Percentiles rank a stretch among this genome's conserved stretches.
Evolutionary conservation across 2,113 vertebrate genomes (phyloP).

Genomic region (Hemiscyllium ocellatum): DNA sequence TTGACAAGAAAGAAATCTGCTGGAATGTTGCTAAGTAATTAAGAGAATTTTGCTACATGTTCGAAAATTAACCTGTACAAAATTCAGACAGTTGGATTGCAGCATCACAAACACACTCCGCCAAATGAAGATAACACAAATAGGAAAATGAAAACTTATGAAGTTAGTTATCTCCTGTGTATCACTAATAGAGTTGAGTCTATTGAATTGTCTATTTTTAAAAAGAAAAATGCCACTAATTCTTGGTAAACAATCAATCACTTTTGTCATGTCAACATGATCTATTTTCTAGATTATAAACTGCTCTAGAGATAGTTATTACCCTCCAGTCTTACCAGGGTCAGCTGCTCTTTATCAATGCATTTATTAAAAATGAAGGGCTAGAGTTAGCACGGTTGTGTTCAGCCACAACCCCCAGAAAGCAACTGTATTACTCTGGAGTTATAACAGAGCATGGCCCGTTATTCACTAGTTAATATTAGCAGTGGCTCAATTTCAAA

Average conservation of each 20-base stretch:
- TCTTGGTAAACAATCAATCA: not conserved
- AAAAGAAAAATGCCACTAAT: not conserved
- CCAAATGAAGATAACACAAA: not conserved
- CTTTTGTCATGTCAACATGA: not conserved
- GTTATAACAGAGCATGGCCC: constrained; percentile 37
- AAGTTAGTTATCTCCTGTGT: constrained; percentile 8
- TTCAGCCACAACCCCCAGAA: constrained; percentile 6
- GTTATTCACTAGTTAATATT: constrained; percentile 40
- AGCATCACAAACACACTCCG: not conserved
- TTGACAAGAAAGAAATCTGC: not conserved
- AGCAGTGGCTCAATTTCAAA: constrained; percentile 42
- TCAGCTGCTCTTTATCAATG: not conserved
- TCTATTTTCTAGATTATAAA: not conserved
- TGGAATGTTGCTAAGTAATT: not conserved
- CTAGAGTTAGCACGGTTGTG: not conserved
- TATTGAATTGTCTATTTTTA: constrained; percentile 1
- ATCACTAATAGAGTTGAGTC: not conserved
- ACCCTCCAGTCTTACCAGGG: not conserved
- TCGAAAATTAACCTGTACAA: not conserved
- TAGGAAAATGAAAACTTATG: not conserved
- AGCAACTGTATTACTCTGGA: not conserved
- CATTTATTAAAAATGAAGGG: not conserved
- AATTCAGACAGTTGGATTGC: not conserved
- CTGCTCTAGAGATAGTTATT: not conserved
- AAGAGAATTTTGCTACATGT: not conserved